These are phyloP conservation scores for Melinaea marsaeus DNA, from an alignment of 2,888 invertebrate genomes.

Conservation along the genomic window DNA sequence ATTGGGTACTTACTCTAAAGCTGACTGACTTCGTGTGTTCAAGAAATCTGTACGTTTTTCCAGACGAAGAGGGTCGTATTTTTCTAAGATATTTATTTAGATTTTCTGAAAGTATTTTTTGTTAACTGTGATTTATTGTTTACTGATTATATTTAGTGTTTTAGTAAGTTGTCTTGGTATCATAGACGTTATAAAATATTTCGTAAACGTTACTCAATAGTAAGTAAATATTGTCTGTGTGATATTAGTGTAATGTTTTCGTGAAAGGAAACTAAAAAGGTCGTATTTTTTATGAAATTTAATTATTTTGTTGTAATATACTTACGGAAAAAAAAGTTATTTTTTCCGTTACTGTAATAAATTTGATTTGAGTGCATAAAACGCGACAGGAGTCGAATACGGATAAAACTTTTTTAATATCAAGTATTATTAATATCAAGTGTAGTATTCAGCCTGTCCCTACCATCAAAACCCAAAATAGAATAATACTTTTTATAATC, in stretches of 20 bases:
- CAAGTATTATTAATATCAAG: too few species aligned
- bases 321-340: slow-evolving; percentile 7
- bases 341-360: slow-evolving; percentile 6
- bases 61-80: slow-evolving; percentile 21
- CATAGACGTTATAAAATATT: too few species aligned
- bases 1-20: slow-evolving; percentile 57
- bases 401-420: slow-evolving; percentile 75
- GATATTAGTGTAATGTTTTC: too few species aligned
- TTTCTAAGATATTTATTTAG: slow-evolving; percentile 22
- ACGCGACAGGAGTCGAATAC: slow-evolving; percentile 37
- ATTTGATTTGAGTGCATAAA: slow-evolving; percentile 34
- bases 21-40: slow-evolving; percentile 37
- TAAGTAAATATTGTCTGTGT: neutral
- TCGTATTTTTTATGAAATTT: neutral
- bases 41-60: slow-evolving; percentile 31
- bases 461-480: slow-evolving; percentile 50
- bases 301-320: slow-evolving; percentile 3
- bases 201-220: neutral
- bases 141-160: too few species aligned
- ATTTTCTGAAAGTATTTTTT: slow-evolving; percentile 16
- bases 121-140: slow-evolving; percentile 9
- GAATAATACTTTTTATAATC: slow-evolving; percentile 1
- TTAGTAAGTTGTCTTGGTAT: too few species aligned
- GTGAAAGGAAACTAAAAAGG: too few species aligned
- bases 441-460: slow-evolving; percentile 60